Evolutionary conservation across 2,888 invertebrate genomes (phyloP), one percentile per base, ranked within the genome.

Genomic region (Eupeodes latifasciatus): DNA sequence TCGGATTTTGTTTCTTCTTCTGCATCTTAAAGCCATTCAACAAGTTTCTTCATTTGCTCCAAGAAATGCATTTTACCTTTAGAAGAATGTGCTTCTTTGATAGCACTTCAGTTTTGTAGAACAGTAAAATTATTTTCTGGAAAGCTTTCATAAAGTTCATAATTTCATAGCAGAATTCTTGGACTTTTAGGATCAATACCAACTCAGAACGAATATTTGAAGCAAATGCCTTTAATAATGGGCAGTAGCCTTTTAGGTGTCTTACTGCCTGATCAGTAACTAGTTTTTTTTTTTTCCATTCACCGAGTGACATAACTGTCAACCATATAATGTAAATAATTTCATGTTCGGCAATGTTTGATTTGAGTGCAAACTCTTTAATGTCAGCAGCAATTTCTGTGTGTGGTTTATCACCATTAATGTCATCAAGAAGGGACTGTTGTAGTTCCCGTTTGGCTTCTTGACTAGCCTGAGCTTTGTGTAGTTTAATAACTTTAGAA

Each of bases 131-230:
- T 92, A 99, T 98, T 95, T 99, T 99, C 94, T 98, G 98, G 96
- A 99, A 99, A 94, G 98, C 98, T 93, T 98, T 98, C 98, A 99
- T 98, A 94, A 99, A 99, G 94, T 97, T 98, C 98, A 99, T 99
- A 95, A 99, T 99, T 93, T 98, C 98, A 94, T 99, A 99, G 94
- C 99, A 99, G 94, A 97, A 99, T 93, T 99, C 99, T 94, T 99
- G 99, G 91, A 99, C 97, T 94, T 98, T 98, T 90, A 97, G 95
- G 92, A 99, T 95, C 90, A 99, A 95, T 85, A 97, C 96, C 91
- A 98, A 95, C 94, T 99, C 98, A 66, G 98, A 96, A 92, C 97
- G 97, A 89, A 96, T 96, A 89, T 96, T 96, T 92, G 96, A 96
- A 91, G 98, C 96, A 92, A 99, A 98, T 47, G 98, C 97, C 90